These are phyloP conservation scores for Dasypogon diadema DNA, from an alignment of 2,888 invertebrate genomes.

Conservation along the genomic window DNA sequence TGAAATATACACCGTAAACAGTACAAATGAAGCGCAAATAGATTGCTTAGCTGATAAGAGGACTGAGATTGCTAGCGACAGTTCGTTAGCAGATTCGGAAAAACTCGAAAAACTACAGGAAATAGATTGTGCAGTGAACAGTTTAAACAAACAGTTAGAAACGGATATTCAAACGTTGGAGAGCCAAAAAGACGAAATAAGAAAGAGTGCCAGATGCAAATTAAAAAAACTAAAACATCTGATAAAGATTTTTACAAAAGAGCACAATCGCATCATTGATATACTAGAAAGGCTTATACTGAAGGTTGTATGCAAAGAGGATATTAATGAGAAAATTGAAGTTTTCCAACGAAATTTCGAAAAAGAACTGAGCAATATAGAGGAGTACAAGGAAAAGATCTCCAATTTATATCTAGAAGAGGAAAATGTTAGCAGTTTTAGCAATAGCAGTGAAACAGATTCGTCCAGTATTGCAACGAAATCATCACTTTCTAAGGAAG, in stretches of 20 bases:
- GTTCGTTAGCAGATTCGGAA: neutral
- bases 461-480: neutral
- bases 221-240: neutral
- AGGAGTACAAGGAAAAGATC: neutral
- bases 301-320: neutral
- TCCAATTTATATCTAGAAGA: neutral
- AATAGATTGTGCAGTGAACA: neutral
- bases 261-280: slow-evolving; percentile 5
- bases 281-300: slow-evolving; percentile 15
- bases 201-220: neutral
- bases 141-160: neutral
- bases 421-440: neutral
- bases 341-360: neutral
- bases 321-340: slow-evolving; percentile 23
- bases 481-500: neutral
- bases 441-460: neutral
- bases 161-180: neutral
- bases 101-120: neutral
- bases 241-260: neutral
- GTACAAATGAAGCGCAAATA: neutral
- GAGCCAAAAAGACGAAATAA: neutral
- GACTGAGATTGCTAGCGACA: neutral
- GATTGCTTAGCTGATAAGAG: neutral
- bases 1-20: neutral
- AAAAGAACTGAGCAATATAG: neutral